These are phyloP conservation scores for Acanthopagrus latus DNA, from an alignment of 2,797 vertebrate species.

Conservation along the genomic window DNA sequence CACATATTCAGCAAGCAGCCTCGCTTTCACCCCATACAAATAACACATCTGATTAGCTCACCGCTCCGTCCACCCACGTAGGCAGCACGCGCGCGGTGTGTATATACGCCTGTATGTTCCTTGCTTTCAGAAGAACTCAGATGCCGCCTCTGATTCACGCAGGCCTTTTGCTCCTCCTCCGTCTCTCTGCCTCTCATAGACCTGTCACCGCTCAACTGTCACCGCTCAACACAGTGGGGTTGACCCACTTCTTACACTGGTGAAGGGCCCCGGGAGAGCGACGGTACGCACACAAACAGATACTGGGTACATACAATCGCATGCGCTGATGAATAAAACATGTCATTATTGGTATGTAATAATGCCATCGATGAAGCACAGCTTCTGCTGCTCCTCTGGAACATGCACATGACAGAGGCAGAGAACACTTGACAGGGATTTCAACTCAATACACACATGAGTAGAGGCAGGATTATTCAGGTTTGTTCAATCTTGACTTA, in stretches of 20 bases:
- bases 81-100: conserved; percentile 20
- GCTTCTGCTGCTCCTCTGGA: conserved; percentile 20
- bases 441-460: not conserved
- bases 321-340: conserved; percentile 65
- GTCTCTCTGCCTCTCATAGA: conserved; percentile 42
- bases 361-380: conserved; percentile 40
- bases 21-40: conserved; percentile 64
- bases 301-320: conserved; percentile 29
- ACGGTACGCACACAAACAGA: conserved; percentile 22
- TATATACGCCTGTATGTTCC: conserved; percentile 42
- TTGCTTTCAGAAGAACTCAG: conserved; percentile 21
- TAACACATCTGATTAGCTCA: conserved; percentile 77
- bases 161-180: conserved; percentile 48
- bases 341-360: conserved; percentile 51
- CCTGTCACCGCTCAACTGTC: conserved; percentile 61
- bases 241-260: conserved; percentile 78
- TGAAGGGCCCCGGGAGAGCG: conserved; percentile 33
- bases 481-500: not conserved
- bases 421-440: conserved; percentile 36
- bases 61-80: conserved; percentile 76
- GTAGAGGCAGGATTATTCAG: not conserved
- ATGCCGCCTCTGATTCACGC: conserved; percentile 48
- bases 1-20: conserved; percentile 58
- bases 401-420: not conserved
- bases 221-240: conserved; percentile 49